Base-by-base conservation (phyloP, 2,888 invertebrate genomes). In the Mimas tiliae region DNA sequence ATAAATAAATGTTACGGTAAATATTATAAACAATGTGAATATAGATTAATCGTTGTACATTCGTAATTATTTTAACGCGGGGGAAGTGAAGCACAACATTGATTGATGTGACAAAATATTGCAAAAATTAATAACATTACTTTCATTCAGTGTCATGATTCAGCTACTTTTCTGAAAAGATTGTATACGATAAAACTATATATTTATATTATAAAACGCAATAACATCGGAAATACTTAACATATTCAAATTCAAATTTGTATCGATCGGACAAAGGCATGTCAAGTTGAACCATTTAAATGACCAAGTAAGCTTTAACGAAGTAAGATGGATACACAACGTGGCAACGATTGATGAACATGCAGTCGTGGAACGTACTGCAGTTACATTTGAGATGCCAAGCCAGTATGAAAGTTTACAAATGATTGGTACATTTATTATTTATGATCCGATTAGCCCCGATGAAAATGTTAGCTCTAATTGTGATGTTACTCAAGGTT, bases 261-360 rank as follows among this genome's bases (percentile, higher is more conserved):
- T 38, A 42, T 12, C 38, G 38, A 42, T 58, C 42, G 12, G 11
- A 58, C 42, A 19, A 38, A 58, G 12, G 19, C 42, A 58, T 6
- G 58, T 16, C 11, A 42, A n/a, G 58, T 58, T 16, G 16, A 58
- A 62, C 38, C 64, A 58, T 68, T 64, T 66, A 72, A 70, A 70
- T 69, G 67, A 67, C 68, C 51, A 47, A 68, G 65, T 77, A 76
- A 63, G 63, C 50, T 63, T 63, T 63, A 63, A 78, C 77, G 76
- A 79, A 77, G 72, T 67, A 71, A 77, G 76, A 79, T 76, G 67
- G 77, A 84, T 83, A 74, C 67, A 67, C 72, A 67, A 72, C 67
- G 74, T 70, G 72, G 68, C 66, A 53, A 66, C 73, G 80, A 83
- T 83, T 82, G 81, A 84, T 83, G 73, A 68, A 65, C 66, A 65